A percentile compares a stretch with the other conserved stretches of the same genome.
Conservation (phyloP, 2,888 invertebrate species). For the Drosophila neonasuta region DNA sequence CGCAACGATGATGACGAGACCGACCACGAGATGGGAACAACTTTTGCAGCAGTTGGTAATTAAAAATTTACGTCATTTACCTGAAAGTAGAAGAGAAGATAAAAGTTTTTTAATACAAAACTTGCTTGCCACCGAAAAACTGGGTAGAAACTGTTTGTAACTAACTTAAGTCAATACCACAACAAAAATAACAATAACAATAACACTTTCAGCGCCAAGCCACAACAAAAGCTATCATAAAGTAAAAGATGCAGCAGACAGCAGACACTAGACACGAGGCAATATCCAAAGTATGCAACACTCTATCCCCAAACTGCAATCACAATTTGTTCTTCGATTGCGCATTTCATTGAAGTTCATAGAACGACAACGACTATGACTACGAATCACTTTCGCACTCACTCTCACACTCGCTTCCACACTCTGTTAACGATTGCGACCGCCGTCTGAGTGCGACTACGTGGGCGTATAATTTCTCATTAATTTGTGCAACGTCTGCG, state of each 20-base stretch:
- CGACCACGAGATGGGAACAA: constrained; percentile 45
- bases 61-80: constrained; percentile 77
- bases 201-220: constrained; percentile 7
- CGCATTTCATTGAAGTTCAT: constrained; percentile 27
- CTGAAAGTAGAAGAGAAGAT: constrained; percentile 67
- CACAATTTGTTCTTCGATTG: constrained; percentile 52
- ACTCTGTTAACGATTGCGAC: background rate
- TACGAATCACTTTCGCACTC: background rate
- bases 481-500: constrained; percentile 72
- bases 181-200: constrained; percentile 16
- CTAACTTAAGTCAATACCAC: constrained; percentile 60
- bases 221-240: constrained; percentile 51
- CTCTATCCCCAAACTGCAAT: constrained; percentile 46
- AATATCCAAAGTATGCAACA: constrained; percentile 40
- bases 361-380: background rate
- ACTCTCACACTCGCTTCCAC: too few relatives aligned
- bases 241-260: constrained; percentile 23
- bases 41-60: constrained; percentile 67
- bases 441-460: constrained; percentile 41
- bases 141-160: constrained; percentile 47
- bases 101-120: constrained; percentile 75
- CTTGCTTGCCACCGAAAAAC: constrained; percentile 35
- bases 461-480: constrained; percentile 67
- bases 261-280: constrained; percentile 4
- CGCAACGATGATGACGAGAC: constrained; percentile 32